These are phyloP conservation scores for Dermochelys coriacea DNA, from an alignment of 2,797 vertebrate species.

Conservation along the genomic window DNA sequence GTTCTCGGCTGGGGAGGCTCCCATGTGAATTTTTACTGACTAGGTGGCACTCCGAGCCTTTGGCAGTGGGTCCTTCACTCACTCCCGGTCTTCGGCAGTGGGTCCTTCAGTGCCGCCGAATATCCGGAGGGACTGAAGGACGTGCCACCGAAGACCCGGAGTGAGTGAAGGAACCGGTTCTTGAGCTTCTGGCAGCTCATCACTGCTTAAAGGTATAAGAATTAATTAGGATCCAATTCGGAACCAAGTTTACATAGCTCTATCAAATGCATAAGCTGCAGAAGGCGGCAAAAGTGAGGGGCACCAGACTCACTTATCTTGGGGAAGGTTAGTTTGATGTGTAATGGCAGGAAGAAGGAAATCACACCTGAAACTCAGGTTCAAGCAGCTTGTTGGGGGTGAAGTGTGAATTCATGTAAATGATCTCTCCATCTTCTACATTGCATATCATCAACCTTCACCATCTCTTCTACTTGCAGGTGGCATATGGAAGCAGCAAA, in stretches of 20 bases:
- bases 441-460: accelerated
- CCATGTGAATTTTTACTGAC: too few species aligned
- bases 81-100: too few species aligned
- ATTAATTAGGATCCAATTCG: background rate
- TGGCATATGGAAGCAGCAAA: background rate
- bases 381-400: background rate
- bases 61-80: too few species aligned
- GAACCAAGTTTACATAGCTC: background rate
- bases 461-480: background rate
- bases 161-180: too few species aligned
- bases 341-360: background rate
- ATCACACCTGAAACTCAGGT: background rate
- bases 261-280: background rate
- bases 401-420: background rate
- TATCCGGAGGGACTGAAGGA: too few species aligned
- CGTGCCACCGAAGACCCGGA: too few species aligned
- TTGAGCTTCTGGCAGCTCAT: too few species aligned
- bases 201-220: background rate
- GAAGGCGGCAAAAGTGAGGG: background rate
- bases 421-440: background rate
- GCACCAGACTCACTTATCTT: background rate
- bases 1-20: too few species aligned
- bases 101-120: too few species aligned
- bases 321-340: background rate
- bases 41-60: too few species aligned